phyloP scores from a whole-genome alignment of 2,888 invertebrate species.

The Slavum lentiscoides region DNA sequence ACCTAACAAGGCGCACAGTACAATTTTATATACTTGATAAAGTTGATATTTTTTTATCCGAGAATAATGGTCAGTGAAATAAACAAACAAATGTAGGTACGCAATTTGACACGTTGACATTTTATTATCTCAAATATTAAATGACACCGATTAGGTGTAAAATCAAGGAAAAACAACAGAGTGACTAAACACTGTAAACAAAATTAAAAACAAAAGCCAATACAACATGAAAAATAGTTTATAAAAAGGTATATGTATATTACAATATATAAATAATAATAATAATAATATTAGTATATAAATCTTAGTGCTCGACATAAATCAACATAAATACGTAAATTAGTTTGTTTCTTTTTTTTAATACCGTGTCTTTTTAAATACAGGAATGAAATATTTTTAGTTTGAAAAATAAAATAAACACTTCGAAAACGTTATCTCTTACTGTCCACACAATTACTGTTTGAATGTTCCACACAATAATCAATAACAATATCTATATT shows the following conservation, averaged over 20 bases:
- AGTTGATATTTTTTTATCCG: too few species aligned
- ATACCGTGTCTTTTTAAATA: not conserved
- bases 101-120: not conserved
- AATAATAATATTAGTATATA: not conserved
- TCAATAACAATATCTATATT: not conserved
- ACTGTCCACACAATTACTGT: not conserved
- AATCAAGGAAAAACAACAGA: conserved; percentile 20
- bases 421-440: not conserved
- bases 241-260: not conserved
- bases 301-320: not conserved
- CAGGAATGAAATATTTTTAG: not conserved
- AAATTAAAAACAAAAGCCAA: not conserved
- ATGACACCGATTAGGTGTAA: conserved; percentile 4
- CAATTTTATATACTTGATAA: too few species aligned
- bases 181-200: conserved; percentile 23
- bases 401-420: not conserved
- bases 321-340: not conserved
- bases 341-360: not conserved
- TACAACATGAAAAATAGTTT: not conserved
- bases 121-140: conserved; percentile 20
- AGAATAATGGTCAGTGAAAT: not conserved
- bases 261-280: not conserved
- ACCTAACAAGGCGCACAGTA: too few species aligned
- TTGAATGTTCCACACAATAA: not conserved
- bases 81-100: not conserved